Evolutionary conservation across 2,113 vertebrate species (phyloP).

Genomic region (Clarias macrocephalus): DNA sequence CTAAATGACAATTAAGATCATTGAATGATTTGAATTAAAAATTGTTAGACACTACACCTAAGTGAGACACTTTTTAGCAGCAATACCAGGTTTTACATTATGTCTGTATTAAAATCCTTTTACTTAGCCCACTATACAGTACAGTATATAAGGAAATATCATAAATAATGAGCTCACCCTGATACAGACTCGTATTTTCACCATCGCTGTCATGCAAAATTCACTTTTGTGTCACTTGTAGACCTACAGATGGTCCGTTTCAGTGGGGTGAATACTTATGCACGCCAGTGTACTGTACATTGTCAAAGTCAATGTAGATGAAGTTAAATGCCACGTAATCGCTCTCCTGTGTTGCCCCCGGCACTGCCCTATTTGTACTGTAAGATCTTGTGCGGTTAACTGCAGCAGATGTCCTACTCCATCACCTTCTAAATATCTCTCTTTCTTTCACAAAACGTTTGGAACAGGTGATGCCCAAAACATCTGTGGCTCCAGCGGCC

Average conservation of each 20-base stretch:
- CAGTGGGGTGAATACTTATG: not conserved
- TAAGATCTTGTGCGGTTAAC: not conserved
- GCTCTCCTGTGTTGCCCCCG: not conserved
- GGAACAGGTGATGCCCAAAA: slow-evolving; percentile 84
- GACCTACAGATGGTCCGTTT: not conserved
- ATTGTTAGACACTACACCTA: no score
- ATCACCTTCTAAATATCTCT: not conserved
- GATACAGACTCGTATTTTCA: not conserved
- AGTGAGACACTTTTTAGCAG: no score
- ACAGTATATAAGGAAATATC: not conserved
- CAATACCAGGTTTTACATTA: no score
- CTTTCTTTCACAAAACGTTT: not conserved
- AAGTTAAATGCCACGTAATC: not conserved
- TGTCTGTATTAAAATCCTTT: not conserved
- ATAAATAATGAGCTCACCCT: not conserved
- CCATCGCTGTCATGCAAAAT: not conserved
- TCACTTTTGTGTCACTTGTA: no score
- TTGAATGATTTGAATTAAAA: no score
- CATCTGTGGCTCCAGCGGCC: slow-evolving; percentile 81
- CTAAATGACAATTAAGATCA: no score
- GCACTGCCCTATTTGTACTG: not conserved
- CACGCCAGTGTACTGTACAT: not conserved
- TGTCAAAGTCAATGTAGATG: not conserved
- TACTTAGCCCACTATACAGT: not conserved
- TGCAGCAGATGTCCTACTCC: not conserved